A percentile compares a stretch with the other conserved stretches of the same genome.
phyloP scores from a whole-genome alignment of 2,888 invertebrate species.

The Catocala nupta region DNA sequence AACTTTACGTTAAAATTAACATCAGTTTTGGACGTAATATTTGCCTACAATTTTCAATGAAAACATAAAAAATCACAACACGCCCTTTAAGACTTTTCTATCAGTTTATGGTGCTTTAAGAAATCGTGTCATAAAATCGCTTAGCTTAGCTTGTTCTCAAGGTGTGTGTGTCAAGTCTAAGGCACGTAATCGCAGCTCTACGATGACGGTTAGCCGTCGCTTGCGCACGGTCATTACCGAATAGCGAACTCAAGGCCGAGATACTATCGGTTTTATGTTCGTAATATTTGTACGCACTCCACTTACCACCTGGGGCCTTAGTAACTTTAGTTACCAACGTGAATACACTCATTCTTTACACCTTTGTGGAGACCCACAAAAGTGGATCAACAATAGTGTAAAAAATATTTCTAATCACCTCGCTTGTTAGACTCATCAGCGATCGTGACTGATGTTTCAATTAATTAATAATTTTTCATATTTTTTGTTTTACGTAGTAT shows the following conservation, averaged over 20 bases:
- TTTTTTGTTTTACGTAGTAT: too few species aligned
- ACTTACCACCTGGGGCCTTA: slow-evolving; percentile 54
- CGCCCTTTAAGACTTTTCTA: too few species aligned
- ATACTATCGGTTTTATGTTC: slow-evolving; percentile 62
- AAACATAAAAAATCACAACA: too few species aligned
- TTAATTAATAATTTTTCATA: not conserved
- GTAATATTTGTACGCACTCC: slow-evolving; percentile 50
- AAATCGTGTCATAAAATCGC: not conserved
- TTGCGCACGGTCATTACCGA: slow-evolving; percentile 76
- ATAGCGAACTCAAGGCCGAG: slow-evolving; percentile 71
- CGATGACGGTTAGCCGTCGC: slow-evolving; percentile 64
- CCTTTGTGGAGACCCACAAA: slow-evolving; percentile 14
- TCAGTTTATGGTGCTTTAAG: too few species aligned
- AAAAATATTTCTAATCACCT: too few species aligned
- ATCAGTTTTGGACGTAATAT: too few species aligned
- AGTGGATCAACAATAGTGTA: slow-evolving; percentile 24
- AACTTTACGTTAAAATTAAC: too few species aligned
- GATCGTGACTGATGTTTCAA: slow-evolving; percentile 1
- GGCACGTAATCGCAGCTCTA: slow-evolving; percentile 56
- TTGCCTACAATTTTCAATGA: too few species aligned
- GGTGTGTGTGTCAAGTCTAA: slow-evolving; percentile 43
- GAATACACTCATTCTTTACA: slow-evolving; percentile 20
- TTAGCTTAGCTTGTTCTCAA: slow-evolving; percentile 8
- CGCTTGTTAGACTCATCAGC: too few species aligned
- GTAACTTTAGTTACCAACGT: slow-evolving; percentile 19